Evolutionary conservation across 2,888 invertebrate species (phyloP).

Genomic region (Nezara viridula): DNA sequence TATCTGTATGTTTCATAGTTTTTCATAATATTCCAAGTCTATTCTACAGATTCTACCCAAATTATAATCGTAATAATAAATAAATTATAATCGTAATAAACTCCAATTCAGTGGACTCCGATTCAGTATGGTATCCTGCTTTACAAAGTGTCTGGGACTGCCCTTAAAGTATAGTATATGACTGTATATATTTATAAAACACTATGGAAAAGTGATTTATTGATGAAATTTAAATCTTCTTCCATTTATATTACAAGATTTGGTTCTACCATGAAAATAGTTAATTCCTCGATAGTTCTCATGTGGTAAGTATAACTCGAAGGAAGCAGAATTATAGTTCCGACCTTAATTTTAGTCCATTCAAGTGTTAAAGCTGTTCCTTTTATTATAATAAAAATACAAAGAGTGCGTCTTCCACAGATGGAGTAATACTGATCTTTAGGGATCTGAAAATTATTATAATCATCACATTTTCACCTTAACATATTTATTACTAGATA

Average conservation of each 20-base stretch:
- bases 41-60: no score
- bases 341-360: not conserved
- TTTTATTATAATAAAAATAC: not conserved
- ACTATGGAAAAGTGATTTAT: not conserved
- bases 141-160: no score
- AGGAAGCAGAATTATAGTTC: constrained; percentile 16
- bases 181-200: no score
- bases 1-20: no score
- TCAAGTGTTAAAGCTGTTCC: not conserved
- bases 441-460: not conserved
- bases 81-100: no score
- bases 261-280: constrained; percentile 17
- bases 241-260: constrained; percentile 24
- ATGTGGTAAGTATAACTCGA: not conserved
- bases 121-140: no score
- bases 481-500: not conserved
- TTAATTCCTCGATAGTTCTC: not conserved
- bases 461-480: not conserved
- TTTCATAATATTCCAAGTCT: no score
- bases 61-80: no score
- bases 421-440: not conserved
- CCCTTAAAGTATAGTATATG: no score
- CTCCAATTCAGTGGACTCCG: no score
- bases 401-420: not conserved
- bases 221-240: not conserved